Base-by-base conservation (phyloP, 2,113 vertebrate genomes). In the Pachyramphus minor region DNA sequence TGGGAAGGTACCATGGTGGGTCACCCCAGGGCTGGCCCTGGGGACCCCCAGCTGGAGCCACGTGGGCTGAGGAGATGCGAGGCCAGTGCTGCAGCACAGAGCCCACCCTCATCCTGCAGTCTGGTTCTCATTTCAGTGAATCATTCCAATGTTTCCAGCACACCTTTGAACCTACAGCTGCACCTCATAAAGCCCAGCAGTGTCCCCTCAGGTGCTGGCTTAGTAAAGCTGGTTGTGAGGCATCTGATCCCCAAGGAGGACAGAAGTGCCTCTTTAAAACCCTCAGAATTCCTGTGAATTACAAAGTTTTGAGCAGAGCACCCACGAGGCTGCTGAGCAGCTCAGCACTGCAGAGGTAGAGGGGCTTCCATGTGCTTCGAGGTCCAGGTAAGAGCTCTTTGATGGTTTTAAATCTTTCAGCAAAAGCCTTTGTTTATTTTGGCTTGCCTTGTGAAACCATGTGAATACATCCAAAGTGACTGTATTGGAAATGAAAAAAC, bases 11-110 rank as follows among this genome's bases (percentile, higher is more conserved):
- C 14, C 33, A 62, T 1, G 3, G 37, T 35, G 37, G 52, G 37
- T 53, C 27, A 17, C 13, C 5, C 11, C 0, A 4, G 37, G n/a
- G n/a, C 25, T 31, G 64, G 33, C 10, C 17, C 47, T 10, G 5
- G 28, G 44, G 56, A 42, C 20, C 19, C 53, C 6, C 28, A 0
- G 1, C 8, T 1, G 2, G 44, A 64, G 30, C 28, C 2, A 1
- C 1, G 0, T 8, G 59, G 74, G 74, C 20, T 0, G 0, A 5
- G 67, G 22, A 0, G 1, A 8, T 21, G 23, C 0, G 4, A 50
- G 68, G 52, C 42, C 42, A 42, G 15, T 8, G 24, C 25, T 28
- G 3, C 1, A 0, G 30, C 90, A 62, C 22, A 8, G 4, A 64
- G 44, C 59, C 59, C 49, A 50, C 22, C 0, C 37, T 1, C 3